Percentiles rank a stretch among this genome's conserved stretches.
These are phyloP conservation scores for Argyresthia goedartella DNA, from an alignment of 2,888 invertebrate species.

Conservation along the genomic window DNA sequence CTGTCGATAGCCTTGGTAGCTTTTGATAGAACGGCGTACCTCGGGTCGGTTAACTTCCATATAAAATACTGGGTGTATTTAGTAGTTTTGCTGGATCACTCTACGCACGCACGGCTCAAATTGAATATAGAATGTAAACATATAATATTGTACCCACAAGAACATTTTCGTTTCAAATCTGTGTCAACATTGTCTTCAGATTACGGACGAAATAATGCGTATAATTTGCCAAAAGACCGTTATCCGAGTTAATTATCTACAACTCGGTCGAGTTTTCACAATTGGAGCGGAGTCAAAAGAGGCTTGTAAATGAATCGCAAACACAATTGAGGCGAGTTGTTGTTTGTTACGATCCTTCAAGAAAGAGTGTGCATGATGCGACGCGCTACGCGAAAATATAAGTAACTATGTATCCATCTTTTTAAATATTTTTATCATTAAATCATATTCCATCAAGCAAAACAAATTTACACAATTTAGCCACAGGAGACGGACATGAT, in stretches of 20 bases:
- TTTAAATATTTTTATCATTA: too few species aligned
- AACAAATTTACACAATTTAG: too few species aligned
- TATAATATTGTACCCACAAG: background rate
- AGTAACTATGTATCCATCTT: background rate
- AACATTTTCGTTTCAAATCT: slow-evolving; percentile 10
- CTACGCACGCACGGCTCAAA: too few species aligned
- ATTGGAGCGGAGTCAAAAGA: slow-evolving; percentile 57
- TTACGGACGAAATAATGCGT: slow-evolving; percentile 44
- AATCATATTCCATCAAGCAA: too few species aligned
- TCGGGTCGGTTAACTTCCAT: too few species aligned
- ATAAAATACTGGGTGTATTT: too few species aligned
- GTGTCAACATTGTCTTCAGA: slow-evolving; percentile 23
- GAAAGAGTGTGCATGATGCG: slow-evolving; percentile 47
- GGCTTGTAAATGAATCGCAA: slow-evolving; percentile 59
- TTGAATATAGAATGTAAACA: too few species aligned
- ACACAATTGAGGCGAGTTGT: slow-evolving; percentile 58
- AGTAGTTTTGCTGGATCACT: too few species aligned
- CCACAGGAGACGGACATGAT: too few species aligned
- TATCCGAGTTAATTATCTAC: slow-evolving; percentile 66
- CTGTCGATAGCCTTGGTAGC: too few species aligned
- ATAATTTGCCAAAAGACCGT: slow-evolving; percentile 48
- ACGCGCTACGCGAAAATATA: slow-evolving; percentile 13
- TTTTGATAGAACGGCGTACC: too few species aligned
- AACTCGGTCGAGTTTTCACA: slow-evolving; percentile 58
- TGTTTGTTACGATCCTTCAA: slow-evolving; percentile 50